Conservation (phyloP, 2,797 vertebrate species). For the Poeciliopsis presidionis region DNA sequence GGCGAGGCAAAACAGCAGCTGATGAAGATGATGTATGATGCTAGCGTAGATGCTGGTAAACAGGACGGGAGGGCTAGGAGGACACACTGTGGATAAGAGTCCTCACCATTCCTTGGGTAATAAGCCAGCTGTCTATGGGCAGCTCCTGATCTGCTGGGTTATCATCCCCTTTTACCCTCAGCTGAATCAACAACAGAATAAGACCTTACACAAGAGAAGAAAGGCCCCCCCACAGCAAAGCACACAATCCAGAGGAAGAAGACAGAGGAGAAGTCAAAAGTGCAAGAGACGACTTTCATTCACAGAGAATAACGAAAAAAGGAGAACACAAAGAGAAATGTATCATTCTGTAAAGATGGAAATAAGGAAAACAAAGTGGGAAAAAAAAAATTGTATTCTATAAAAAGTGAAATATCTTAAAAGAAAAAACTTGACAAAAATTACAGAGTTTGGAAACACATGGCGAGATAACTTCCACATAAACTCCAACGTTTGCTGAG, state of each 20-base stretch:
- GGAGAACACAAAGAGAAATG: conserved; percentile 30
- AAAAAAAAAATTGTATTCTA: conserved; percentile 21
- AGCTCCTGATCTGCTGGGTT: conserved; percentile 91
- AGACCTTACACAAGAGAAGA: conserved; percentile 83
- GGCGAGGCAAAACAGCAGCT: conserved; percentile 42
- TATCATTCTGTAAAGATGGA: conserved; percentile 63
- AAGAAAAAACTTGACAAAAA: conserved; percentile 20
- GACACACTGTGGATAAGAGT: conserved; percentile 80
- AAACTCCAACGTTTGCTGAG: conserved; percentile 27
- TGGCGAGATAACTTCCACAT: conserved; percentile 25
- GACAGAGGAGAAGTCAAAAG: conserved; percentile 69
- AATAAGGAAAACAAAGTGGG: conserved; percentile 48
- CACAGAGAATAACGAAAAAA: conserved; percentile 26
- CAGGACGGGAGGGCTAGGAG: conserved; percentile 56
- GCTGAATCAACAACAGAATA: conserved; percentile 96
- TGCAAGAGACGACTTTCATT: conserved; percentile 50
- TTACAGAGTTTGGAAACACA: conserved; percentile 20
- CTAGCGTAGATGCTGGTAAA: conserved; percentile 41
- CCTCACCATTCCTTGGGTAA: conserved; percentile 99
- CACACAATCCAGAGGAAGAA: conserved; percentile 63
- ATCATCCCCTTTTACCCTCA: conserved; percentile 91
- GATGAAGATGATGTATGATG: conserved; percentile 48
- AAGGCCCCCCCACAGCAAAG: conserved; percentile 74
- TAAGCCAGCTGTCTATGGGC: conserved; percentile 99
- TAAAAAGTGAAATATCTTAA: conserved; percentile 21